Base-by-base conservation (phyloP, 1,140 invertebrate genomes). In the Ceratosolen fusciceps region DNA sequence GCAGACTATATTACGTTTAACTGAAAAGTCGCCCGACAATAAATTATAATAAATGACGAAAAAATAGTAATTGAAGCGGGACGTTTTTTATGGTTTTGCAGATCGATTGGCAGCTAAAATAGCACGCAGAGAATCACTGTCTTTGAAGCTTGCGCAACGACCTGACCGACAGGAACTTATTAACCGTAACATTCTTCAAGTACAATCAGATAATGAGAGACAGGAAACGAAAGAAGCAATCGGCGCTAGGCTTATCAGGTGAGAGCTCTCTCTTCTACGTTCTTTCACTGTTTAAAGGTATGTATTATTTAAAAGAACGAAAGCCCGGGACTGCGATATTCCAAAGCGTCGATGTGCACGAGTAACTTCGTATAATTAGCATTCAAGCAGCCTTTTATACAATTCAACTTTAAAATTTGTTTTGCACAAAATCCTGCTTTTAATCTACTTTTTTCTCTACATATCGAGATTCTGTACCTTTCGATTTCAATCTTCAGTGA, bases 201-300 rank as follows among this genome's bases (percentile, higher is more conserved):
- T 96, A 83, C 96, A 98, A 89, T 95, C 95, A 82, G 97, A 99
- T 83, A 96, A 96, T 92, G 97, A 99, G 89, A 92, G 97, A 84
- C 95, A 96, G 89, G 96, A 98, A 90, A 95, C 94, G 83, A 97
- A 98, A 91, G 96, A 98, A 89, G 96, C 96, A 67, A 97, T 99
- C 86, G 97, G 97, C 56, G 96, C 96, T 74, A 95, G 97, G 86
- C 93, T 99, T 81, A 98, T 97, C 83, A 95, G 94, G 94, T 95
- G 82, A 71, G 43, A 47, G 2, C 0, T 47, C n/a, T 70, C 7
- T 65, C 0, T 37, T 65, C 1, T 65, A 1, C 19, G 1, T 37
- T 65, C 9, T 14, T 65, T 0, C 4, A n/a, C 2, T 1, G 0
- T 62, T 19, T 21, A 14, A 62, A n/a, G 29, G 2, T n/a, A n/a